These are phyloP conservation scores for Tetragonula clypearis DNA, from an alignment of 1,140 invertebrate species.

Conservation along the genomic window DNA sequence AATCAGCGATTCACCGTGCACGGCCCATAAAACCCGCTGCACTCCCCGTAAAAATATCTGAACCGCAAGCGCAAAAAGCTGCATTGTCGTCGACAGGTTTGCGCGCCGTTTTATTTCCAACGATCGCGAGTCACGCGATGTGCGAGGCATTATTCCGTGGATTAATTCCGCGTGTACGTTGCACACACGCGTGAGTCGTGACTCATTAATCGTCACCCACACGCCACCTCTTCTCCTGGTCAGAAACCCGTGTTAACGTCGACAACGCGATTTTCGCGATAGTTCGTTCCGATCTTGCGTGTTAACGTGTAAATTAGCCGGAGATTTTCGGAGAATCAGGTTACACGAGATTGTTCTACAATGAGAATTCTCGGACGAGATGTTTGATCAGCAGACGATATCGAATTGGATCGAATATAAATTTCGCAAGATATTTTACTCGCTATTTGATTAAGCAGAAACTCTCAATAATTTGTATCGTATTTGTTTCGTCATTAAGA, in stretches of 20 bases:
- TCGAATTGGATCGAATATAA: not conserved
- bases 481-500: too few species aligned
- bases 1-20: slow-evolving; percentile 59
- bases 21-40: slow-evolving; percentile 53
- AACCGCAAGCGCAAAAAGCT: not conserved
- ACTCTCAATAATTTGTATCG: too few species aligned
- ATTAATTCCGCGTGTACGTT: slow-evolving; percentile 59
- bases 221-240: not conserved
- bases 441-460: not conserved
- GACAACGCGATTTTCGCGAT: not conserved
- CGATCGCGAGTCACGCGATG: slow-evolving; percentile 47
- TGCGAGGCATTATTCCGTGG: slow-evolving; percentile 57
- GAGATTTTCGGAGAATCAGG: not conserved
- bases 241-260: slow-evolving; percentile 21
- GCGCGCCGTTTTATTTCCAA: slow-evolving; percentile 50
- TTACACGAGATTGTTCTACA: not conserved
- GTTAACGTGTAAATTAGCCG: not conserved
- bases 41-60: slow-evolving; percentile 60
- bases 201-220: slow-evolving; percentile 58
- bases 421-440: not conserved
- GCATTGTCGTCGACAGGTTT: slow-evolving; percentile 10
- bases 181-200: slow-evolving; percentile 26
- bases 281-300: not conserved
- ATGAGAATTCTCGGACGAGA: not conserved
- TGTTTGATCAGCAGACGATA: not conserved